A percentile compares a stretch with the other conserved stretches of the same genome.
Conservation (phyloP, 35 echinoderm and acorn worm genomes). For the Diadema setosum region DNA sequence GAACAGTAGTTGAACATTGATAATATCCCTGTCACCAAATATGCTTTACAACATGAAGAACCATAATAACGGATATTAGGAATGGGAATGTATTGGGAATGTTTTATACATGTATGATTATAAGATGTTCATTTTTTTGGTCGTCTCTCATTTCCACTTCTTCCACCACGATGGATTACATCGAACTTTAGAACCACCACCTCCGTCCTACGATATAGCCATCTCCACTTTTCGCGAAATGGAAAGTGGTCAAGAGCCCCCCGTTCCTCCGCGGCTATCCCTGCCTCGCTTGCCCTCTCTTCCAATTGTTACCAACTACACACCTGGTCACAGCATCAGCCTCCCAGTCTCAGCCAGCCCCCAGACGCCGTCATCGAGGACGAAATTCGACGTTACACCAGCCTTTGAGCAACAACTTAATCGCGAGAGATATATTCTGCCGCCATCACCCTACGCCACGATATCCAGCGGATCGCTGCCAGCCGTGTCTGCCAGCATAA, state of each 20-base stretch:
- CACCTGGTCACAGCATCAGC: background rate
- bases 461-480: background rate
- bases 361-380: background rate
- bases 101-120: background rate
- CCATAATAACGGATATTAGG: too few relatives aligned
- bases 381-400: background rate
- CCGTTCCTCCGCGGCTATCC: background rate
- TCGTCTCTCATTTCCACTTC: background rate
- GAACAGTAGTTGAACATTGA: background rate
- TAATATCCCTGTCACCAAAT: background rate
- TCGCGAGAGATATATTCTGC: background rate
- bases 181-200: background rate
- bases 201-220: slow-evolving; percentile 1
- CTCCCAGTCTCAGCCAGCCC: background rate
- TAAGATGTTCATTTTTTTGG: background rate
- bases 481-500: background rate
- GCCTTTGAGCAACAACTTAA: background rate
- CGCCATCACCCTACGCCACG: background rate
- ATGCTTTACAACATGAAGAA: background rate
- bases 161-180: background rate
- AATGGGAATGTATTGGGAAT: background rate
- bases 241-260: background rate
- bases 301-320: background rate
- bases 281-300: background rate
- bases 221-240: background rate